Percentiles rank a stretch among this genome's conserved stretches.
Conservation (phyloP, 2,113 vertebrate genomes). For the Sakesphorus luctuosus region DNA sequence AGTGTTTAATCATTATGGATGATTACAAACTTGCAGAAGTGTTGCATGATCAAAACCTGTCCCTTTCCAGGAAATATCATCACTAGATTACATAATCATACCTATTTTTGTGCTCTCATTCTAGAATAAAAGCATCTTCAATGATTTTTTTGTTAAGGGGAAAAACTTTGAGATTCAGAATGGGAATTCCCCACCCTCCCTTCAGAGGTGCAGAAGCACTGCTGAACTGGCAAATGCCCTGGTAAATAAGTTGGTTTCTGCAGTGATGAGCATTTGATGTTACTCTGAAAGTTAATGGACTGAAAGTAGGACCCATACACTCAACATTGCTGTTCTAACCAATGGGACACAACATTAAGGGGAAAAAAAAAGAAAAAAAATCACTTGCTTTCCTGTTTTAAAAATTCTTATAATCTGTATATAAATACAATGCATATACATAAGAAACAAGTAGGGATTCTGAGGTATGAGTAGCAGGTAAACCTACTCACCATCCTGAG, state of each 20-base stretch:
- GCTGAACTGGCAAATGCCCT: neutral
- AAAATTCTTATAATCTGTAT: neutral
- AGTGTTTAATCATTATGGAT: neutral
- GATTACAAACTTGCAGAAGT: neutral
- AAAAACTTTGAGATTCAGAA: neutral
- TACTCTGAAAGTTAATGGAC: neutral
- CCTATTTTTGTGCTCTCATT: rapidly evolving
- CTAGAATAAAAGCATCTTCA: neutral
- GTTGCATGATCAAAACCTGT: neutral
- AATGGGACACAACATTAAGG: neutral
- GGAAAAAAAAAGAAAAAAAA: neutral
- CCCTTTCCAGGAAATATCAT: neutral
- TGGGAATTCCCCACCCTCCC: neutral
- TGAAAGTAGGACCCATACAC: neutral
- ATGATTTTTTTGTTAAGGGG: neutral
- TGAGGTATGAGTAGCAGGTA: neutral
- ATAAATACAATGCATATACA: neutral
- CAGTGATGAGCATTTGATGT: neutral
- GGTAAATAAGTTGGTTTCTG: neutral
- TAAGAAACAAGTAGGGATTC: neutral
- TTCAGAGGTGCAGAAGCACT: neutral
- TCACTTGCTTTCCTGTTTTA: neutral
- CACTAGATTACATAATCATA: neutral
- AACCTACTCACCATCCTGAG: neutral
- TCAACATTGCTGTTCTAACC: neutral